phyloP scores from a whole-genome alignment of 1,140 invertebrate species.

The Sinonovacula constricta region DNA sequence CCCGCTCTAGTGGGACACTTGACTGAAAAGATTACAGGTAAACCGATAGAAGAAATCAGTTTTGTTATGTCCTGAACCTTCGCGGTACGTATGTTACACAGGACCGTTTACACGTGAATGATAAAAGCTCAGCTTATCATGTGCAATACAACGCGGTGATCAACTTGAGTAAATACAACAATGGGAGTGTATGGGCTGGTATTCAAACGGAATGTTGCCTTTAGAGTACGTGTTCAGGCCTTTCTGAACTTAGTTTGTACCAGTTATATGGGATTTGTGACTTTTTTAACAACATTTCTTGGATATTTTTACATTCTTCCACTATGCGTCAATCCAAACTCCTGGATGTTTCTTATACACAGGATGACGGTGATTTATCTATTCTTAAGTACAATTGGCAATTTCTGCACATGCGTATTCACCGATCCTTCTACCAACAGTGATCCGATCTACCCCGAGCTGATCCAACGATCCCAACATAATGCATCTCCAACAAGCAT shows the following conservation, averaged over 20 bases:
- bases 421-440: background rate
- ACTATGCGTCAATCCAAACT: background rate
- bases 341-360: background rate
- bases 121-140: too few species aligned
- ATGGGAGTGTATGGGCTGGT: constrained; percentile 4
- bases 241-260: background rate
- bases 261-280: background rate
- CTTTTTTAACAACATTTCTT: background rate
- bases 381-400: background rate
- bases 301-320: constrained; percentile 2
- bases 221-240: background rate
- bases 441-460: background rate
- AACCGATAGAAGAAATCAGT: too few species aligned
- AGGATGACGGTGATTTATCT: background rate
- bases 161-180: too few species aligned
- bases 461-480: background rate
- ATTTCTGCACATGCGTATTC: constrained; percentile 3
- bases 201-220: background rate
- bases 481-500: background rate
- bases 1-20: too few species aligned
- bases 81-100: too few species aligned
- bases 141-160: too few species aligned
- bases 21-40: too few species aligned
- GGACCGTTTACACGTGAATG: too few species aligned
- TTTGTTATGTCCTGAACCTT: too few species aligned